Conservation (phyloP, 1,140 invertebrate species). For the Brachionus paranguensis region DNA sequence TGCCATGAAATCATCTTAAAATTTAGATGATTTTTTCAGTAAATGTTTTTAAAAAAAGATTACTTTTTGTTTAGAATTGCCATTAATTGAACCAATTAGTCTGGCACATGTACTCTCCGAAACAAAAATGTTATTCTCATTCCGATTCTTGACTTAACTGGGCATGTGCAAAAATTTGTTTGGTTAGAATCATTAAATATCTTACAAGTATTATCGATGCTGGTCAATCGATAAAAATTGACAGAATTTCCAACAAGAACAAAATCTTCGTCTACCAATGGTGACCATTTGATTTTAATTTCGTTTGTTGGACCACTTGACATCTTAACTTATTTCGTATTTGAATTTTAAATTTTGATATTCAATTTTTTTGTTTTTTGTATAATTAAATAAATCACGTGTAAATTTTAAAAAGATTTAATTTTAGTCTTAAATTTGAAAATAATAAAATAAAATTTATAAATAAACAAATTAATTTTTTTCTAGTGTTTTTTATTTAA, state of each 20-base stretch:
- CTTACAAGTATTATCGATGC: not conserved
- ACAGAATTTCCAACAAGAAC: conserved; percentile 18
- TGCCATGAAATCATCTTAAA: conserved; percentile 18
- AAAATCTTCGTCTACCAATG: conserved; percentile 21
- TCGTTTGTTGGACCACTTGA: not conserved
- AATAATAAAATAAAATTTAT: not conserved
- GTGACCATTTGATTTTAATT: conserved; percentile 20
- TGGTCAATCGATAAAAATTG: not conserved
- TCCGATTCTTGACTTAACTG: not conserved
- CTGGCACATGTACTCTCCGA: conserved; percentile 9
- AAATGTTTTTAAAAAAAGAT: not conserved
- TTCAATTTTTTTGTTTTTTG: not conserved
- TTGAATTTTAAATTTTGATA: not conserved
- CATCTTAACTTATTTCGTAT: not conserved
- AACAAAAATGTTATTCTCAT: conserved; percentile 17
- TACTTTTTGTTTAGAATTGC: conserved; percentile 10
- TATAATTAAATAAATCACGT: not conserved
- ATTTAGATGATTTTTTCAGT: not conserved
- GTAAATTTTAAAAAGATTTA: not conserved
- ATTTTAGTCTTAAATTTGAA: not conserved
- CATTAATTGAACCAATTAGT: conserved; percentile 17
- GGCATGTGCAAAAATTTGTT: not conserved
- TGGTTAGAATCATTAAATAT: not conserved
- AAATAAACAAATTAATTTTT: too few relatives aligned
- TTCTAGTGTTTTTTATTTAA: too few relatives aligned